Percentiles rank a stretch among this genome's conserved stretches.
Evolutionary conservation across 2,113 vertebrate genomes (phyloP).

Genomic region (Zosterops pallidus): DNA sequence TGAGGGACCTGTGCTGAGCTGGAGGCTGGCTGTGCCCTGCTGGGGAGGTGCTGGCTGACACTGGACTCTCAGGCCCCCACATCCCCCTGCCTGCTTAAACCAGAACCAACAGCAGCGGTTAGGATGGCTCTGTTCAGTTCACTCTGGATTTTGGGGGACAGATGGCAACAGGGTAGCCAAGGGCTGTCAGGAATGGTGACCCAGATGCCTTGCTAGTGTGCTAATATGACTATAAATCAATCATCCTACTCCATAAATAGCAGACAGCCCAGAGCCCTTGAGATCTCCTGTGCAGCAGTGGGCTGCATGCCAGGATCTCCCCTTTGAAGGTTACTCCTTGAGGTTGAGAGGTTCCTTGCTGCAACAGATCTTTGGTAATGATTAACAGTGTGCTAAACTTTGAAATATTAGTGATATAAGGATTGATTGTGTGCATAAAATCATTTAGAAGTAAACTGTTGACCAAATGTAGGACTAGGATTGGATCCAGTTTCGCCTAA

Average conservation of each 20-base stretch:
- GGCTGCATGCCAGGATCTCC: neutral
- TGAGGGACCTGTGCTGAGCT: neutral
- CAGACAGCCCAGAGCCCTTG: neutral
- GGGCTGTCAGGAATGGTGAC: neutral
- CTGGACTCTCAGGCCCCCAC: accelerated
- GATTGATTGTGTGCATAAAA: neutral
- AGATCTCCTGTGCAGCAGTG: accelerated
- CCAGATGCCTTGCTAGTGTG: neutral
- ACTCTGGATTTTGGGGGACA: neutral
- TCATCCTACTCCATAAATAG: neutral
- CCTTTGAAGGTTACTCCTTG: neutral
- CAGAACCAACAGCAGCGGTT: accelerated
- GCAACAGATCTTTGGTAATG: neutral
- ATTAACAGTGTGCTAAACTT: neutral
- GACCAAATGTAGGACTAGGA: neutral
- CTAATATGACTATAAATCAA: neutral
- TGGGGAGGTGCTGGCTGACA: neutral
- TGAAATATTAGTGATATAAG: neutral
- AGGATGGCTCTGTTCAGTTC: neutral
- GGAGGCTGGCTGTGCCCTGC: accelerated
- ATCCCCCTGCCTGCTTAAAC: too few relatives aligned
- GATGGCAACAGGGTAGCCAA: neutral
- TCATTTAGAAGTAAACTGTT: accelerated
- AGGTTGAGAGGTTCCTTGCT: neutral
- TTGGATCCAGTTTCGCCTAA: neutral